Evolutionary conservation across 2,113 vertebrate genomes (phyloP).

Genomic region (Hemicordylus capensis): DNA sequence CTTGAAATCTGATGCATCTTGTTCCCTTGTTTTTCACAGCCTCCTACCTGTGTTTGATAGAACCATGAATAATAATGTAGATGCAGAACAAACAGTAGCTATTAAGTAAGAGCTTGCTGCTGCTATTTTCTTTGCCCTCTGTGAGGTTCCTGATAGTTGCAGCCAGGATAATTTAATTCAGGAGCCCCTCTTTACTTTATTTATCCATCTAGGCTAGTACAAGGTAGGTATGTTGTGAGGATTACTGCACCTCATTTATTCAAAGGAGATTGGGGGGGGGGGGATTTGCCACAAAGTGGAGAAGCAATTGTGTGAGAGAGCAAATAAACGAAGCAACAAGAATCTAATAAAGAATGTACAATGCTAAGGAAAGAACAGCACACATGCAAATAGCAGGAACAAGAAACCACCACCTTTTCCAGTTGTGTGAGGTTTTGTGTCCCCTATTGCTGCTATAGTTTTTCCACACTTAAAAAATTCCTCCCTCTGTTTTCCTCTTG

Average conservation of each 20-base stretch:
- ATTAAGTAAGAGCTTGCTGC: background rate
- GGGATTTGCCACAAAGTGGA: background rate
- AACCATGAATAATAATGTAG: background rate
- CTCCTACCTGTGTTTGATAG: background rate
- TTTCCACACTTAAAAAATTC: background rate
- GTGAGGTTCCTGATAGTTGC: background rate
- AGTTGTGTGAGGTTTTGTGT: background rate
- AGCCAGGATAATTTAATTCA: background rate
- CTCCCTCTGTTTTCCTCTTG: background rate
- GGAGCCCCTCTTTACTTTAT: accelerated
- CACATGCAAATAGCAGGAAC: background rate
- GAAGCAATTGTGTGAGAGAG: background rate
- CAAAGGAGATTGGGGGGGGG: background rate
- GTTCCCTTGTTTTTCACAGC: background rate
- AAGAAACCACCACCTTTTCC: background rate
- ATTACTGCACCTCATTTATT: background rate
- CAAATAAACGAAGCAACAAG: background rate
- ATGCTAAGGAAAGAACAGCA: background rate
- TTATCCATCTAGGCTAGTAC: accelerated
- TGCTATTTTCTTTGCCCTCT: background rate
- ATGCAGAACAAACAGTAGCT: background rate
- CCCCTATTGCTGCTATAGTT: background rate
- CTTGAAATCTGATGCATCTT: background rate
- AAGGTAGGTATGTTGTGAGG: accelerated
- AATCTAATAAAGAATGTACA: background rate